A percentile compares a stretch with the other conserved stretches of the same genome.
Conservation (phyloP, 2,797 vertebrate genomes). For the Tauraco hartlaubi region DNA sequence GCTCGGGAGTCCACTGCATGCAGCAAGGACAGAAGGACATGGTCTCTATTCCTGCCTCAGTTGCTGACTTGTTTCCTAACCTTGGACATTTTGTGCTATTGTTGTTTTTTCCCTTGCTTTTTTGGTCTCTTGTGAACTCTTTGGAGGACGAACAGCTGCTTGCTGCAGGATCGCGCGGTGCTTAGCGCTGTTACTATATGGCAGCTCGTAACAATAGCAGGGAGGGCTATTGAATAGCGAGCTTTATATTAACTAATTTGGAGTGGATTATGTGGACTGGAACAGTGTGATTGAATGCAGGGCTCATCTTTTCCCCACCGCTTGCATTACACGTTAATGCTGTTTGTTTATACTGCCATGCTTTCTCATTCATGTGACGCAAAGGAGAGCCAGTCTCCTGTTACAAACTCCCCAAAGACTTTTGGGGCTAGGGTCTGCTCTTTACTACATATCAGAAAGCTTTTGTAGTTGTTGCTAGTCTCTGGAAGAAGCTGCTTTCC, state of each 20-base stretch:
- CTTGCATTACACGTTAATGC: background rate
- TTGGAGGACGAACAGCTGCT: conserved; percentile 5
- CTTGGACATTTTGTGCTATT: background rate
- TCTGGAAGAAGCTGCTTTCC: background rate
- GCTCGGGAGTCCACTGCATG: background rate
- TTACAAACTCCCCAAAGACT: background rate
- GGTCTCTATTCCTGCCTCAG: background rate
- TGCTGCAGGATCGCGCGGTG: background rate
- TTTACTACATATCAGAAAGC: rapidly evolving
- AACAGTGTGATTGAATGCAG: background rate
- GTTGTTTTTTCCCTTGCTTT: background rate
- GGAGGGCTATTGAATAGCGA: background rate
- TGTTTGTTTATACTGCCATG: background rate
- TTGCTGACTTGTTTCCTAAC: background rate
- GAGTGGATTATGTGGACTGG: conserved; percentile 43
- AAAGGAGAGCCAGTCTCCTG: background rate
- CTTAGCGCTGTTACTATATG: background rate
- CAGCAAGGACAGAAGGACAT: background rate
- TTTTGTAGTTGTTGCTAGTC: background rate
- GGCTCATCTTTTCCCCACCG: background rate
- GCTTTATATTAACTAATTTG: conserved; percentile 9
- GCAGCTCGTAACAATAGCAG: background rate
- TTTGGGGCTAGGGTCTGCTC: background rate
- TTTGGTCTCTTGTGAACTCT: background rate
- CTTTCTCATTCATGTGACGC: background rate